A percentile compares a stretch with the other conserved stretches of the same genome.
These are phyloP conservation scores for roundworm (Caenorhabditis elegans) DNA, from an alignment of 1,140 invertebrate species.

Conservation along the genomic window WBcel235 BX284602.5:5649501-5650000, in stretches of 20 bases:
- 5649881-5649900: constrained; percentile 3
- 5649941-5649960: background rate
- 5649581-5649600: too few species aligned
- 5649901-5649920: background rate
- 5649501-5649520: too few species aligned
- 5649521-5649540: too few species aligned
- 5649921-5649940: constrained; percentile 6
- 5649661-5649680: background rate
- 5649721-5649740: background rate
- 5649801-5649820: background rate
- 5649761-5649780: background rate
- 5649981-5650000: too few species aligned
- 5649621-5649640: background rate
- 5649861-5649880: background rate
- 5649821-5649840: background rate
- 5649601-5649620: background rate
- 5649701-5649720: background rate
- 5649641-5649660: background rate
- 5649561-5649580: too few species aligned
- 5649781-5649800: background rate
- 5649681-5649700: background rate
- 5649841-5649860: background rate
- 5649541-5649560: too few species aligned
- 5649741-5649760: background rate
- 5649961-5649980: too few species aligned